Percentiles rank a stretch among this genome's conserved stretches.
Conservation (phyloP, 1,140 invertebrate genomes). For the Nomia melanderi region DNA sequence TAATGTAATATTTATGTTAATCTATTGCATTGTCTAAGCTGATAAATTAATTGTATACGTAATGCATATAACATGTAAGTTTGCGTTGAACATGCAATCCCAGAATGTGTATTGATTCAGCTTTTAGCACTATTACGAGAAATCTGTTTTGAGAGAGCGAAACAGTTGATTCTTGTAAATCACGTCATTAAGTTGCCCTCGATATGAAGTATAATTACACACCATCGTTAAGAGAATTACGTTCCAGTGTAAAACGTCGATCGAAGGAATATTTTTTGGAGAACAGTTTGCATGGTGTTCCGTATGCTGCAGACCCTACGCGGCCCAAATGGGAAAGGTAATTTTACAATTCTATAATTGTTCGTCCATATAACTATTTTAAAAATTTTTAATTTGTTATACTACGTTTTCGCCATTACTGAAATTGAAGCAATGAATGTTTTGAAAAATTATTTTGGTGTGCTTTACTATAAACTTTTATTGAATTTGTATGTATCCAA, state of each 20-base stretch:
- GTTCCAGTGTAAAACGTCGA: conserved; percentile 54
- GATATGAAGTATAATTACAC: conserved; percentile 57
- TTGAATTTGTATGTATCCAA: background rate
- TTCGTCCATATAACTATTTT: too few relatives aligned
- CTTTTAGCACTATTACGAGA: background rate
- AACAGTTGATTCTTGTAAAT: background rate
- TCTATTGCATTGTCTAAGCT: background rate
- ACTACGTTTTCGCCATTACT: too few relatives aligned
- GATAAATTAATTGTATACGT: background rate
- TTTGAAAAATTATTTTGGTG: too few relatives aligned
- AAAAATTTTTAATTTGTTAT: too few relatives aligned
- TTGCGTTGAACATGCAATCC: conserved; percentile 17
- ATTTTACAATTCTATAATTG: background rate
- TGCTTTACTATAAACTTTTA: too few relatives aligned
- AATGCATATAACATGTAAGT: conserved; percentile 4
- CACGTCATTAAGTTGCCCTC: background rate
- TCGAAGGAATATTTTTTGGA: conserved; percentile 65
- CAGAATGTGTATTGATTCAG: conserved; percentile 5
- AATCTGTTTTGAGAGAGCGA: background rate
- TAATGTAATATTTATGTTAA: background rate
- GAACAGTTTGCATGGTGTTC: conserved; percentile 66
- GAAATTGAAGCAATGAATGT: too few relatives aligned
- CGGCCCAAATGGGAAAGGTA: conserved; percentile 68
- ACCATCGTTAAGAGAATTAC: conserved; percentile 40
- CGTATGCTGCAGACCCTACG: conserved; percentile 62